Base-by-base conservation (phyloP, 1,140 invertebrate species). In the Amphibalanus amphitrite region DNA sequence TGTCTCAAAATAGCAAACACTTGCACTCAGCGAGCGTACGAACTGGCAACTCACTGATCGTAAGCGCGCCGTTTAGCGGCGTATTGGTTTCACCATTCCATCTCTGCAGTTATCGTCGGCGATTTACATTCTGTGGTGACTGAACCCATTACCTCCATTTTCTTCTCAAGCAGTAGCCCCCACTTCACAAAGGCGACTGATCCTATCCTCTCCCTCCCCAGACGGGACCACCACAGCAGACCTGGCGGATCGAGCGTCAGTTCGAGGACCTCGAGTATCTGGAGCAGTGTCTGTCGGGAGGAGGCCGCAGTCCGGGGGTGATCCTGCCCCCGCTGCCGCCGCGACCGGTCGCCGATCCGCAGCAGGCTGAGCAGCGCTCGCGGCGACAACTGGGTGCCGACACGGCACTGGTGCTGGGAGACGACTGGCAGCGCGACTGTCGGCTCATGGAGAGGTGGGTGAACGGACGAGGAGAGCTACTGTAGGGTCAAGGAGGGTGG, bases 181-280 rank as follows among this genome's bases (percentile, higher is more conserved):
- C n/a, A n/a, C n/a, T n/a, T n/a, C n/a, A n/a, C n/a, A n/a, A n/a
- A n/a, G n/a, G n/a, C n/a, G 33, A 38, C 33, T 15, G 33, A 4
- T 15, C 33, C 33, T 38, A 4, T 38, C 33, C 33, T 4, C 33
- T 38, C 33, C 15, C 33, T 6, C 47, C 6, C 13, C 47, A 59
- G 47, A 59, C 47, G 47, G 47, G 13, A 20, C 1, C 47, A 20
- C 47, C 47, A 1, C 47, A 13, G 47, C 10, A 23, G 13, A 59
- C 1, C 47, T 59, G 47, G 47, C 13, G 10, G 47, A 59, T 83
- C 65, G 74, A 77, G 70, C 75, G 82, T 33, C 74, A 79, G 67
- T 82, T 79, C 77, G 82, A 82, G 74, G 82, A 83, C 74, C 76
- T 83, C 73, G 81, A 82, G 74, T 82, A 81, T 78, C 74, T 83